These are phyloP conservation scores for Patella vulgata DNA, from an alignment of 1,140 invertebrate genomes.

Conservation along the genomic window DNA sequence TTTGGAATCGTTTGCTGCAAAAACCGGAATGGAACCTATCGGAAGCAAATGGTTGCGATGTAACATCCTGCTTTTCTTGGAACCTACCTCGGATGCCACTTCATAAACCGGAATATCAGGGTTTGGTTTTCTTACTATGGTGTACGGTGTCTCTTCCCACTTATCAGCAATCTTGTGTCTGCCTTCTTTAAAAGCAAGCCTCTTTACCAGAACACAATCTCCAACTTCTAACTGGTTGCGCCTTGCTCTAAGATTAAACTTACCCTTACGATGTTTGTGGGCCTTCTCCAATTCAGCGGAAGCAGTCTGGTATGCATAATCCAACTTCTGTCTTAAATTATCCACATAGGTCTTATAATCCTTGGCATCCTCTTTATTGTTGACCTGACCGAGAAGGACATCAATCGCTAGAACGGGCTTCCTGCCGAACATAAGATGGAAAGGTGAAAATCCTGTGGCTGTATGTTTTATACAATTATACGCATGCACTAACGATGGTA, in stretches of 20 bases:
- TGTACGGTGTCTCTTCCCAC: background rate
- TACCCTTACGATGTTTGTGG: background rate
- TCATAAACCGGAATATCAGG: constrained; percentile 3
- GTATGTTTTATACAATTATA: constrained; percentile 27
- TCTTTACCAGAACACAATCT: constrained; percentile 11
- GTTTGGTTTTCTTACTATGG: constrained; percentile 1
- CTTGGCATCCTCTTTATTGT: no score
- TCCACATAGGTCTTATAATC: no score
- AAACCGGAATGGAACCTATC: background rate
- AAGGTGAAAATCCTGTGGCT: constrained; percentile 17
- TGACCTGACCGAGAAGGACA: no score
- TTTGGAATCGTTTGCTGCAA: no score
- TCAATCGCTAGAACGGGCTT: constrained; percentile 24
- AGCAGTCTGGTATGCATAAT: background rate
- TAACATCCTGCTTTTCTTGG: background rate
- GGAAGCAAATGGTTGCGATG: background rate
- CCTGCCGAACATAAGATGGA: constrained; percentile 31
- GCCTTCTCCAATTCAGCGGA: background rate
- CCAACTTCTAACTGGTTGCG: background rate
- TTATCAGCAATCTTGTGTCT: background rate
- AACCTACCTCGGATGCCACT: no score
- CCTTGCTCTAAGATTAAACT: background rate
- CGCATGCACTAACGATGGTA: constrained; percentile 20
- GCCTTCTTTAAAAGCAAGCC: constrained; percentile 9
- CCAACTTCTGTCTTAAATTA: background rate